These are phyloP conservation scores for Osmerus eperlanus DNA, from an alignment of 2,113 vertebrate species.

Conservation along the genomic window DNA sequence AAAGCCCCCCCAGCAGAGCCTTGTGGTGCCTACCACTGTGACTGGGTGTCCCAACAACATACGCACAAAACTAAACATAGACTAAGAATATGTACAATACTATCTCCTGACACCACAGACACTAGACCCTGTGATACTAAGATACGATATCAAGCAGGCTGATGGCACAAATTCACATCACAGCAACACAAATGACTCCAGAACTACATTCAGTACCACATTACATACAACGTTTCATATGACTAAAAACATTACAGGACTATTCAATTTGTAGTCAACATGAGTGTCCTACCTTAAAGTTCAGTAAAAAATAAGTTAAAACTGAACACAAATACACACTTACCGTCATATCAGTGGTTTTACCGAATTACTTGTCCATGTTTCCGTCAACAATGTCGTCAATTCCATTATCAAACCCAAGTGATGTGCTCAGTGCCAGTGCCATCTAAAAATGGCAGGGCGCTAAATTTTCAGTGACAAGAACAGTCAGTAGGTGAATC, in stretches of 20 bases:
- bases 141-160: conserved; percentile 1
- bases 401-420: conserved; percentile 56
- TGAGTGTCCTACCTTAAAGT: no score
- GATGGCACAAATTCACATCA: conserved; percentile 25
- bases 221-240: no score
- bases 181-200: not conserved
- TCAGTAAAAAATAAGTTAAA: not conserved
- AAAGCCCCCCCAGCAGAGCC: conserved; percentile 52
- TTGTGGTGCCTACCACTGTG: conserved; percentile 45
- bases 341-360: conserved; percentile 35
- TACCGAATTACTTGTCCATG: conserved; percentile 40
- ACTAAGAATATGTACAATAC: conserved; percentile 37
- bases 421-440: conserved; percentile 44
- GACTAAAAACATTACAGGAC: no score
- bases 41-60: conserved; percentile 39
- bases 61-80: conserved; percentile 59
- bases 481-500: conserved; percentile 59
- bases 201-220: not conserved
- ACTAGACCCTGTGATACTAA: not conserved
- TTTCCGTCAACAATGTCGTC: conserved; percentile 36
- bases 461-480: conserved; percentile 57
- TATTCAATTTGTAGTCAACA: no score
- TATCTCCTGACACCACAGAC: conserved; percentile 22
- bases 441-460: conserved; percentile 62
- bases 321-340: conserved; percentile 3